Evolutionary conservation across 1,140 invertebrate species (phyloP).

Genomic region (Rhopalosiphum maidis): DNA sequence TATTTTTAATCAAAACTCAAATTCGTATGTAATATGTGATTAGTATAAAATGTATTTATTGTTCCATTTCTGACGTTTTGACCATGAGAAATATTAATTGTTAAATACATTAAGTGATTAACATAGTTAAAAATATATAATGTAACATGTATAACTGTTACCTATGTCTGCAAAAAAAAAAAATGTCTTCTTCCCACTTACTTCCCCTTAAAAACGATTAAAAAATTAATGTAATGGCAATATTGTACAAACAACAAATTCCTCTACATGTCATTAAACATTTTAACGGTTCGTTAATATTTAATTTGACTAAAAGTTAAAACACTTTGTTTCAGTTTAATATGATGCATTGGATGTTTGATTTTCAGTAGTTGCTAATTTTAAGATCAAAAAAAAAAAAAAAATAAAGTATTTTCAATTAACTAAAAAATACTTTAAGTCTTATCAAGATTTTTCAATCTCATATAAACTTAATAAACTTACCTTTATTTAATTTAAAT

Average conservation of each 20-base stretch:
- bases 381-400: not conserved
- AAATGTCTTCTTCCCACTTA: not conserved
- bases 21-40: not conserved
- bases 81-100: not conserved
- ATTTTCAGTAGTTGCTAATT: not conserved
- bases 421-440: not conserved
- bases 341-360: not conserved
- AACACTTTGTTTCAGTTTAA: conserved; percentile 10
- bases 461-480: not conserved
- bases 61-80: not conserved
- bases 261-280: not conserved
- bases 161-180: not conserved
- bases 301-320: not conserved
- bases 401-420: not conserved
- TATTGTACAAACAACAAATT: not conserved
- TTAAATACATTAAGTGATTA: not conserved
- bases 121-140: not conserved
- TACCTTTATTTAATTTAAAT: not conserved
- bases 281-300: conserved; percentile 6
- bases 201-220: not conserved
- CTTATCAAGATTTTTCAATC: not conserved
- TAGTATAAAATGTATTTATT: not conserved
- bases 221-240: not conserved
- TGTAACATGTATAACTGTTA: not conserved
- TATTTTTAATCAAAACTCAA: not conserved